A percentile compares a stretch with the other conserved stretches of the same genome.
Conservation (phyloP, 1,140 invertebrate species). For the Cephus cinctus region DNA sequence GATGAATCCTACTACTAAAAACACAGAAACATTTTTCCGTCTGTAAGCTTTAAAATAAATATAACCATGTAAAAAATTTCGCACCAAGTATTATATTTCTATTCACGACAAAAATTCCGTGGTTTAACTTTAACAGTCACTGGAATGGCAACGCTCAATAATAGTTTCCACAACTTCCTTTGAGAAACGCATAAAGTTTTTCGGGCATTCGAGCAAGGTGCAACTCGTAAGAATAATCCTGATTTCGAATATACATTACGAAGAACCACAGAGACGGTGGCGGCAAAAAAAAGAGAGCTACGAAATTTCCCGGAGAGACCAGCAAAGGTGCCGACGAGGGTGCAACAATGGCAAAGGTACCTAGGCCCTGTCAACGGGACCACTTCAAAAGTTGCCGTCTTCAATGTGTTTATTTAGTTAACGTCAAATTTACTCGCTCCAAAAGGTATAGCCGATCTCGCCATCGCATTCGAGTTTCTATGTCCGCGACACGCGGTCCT, state of each 20-base stretch:
- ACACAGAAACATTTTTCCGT: no score
- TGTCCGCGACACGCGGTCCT: constrained; percentile 20
- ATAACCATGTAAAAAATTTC: no score
- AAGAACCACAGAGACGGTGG: background rate
- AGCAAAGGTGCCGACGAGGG: constrained; percentile 12
- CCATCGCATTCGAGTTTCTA: constrained; percentile 15
- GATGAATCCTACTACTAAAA: no score
- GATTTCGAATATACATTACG: background rate
- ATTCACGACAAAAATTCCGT: no score
- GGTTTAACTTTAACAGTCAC: no score
- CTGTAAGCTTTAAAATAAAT: no score
- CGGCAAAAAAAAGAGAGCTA: background rate
- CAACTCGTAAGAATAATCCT: constrained; percentile 1
- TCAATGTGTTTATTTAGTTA: constrained; percentile 55
- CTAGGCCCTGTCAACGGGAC: constrained; percentile 41
- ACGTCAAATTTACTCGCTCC: constrained; percentile 52
- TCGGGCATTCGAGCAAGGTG: constrained; percentile 4
- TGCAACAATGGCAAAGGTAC: constrained; percentile 32
- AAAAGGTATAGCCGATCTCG: constrained; percentile 9
- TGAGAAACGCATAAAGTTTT: no score
- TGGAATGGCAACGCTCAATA: no score
- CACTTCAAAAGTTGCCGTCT: constrained; percentile 52
- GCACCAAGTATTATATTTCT: no score
- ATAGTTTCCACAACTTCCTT: no score
- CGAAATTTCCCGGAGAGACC: constrained; percentile 9